phyloP scores from a whole-genome alignment of 2,888 invertebrate genomes.

The Lepidocyrtoides sp. region DNA sequence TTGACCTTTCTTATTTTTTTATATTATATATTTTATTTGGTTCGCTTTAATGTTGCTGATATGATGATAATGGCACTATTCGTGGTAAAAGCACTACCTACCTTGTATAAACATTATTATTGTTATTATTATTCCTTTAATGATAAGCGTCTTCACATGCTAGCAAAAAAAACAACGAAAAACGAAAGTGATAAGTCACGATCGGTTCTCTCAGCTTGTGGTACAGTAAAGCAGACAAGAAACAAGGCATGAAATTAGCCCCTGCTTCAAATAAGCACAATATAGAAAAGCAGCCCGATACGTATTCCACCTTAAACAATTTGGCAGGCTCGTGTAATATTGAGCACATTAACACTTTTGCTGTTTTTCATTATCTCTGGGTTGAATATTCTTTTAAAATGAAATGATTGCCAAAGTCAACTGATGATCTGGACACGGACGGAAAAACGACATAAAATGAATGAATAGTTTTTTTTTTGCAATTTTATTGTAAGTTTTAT shows the following conservation, averaged over 20 bases:
- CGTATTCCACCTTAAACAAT: too few relatives aligned
- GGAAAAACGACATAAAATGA: not conserved
- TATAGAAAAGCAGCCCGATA: too few relatives aligned
- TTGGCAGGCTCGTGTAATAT: too few relatives aligned
- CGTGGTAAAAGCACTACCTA: not conserved
- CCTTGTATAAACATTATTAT: not conserved
- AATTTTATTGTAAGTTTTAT: not conserved
- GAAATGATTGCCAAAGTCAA: too few relatives aligned
- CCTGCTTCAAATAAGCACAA: not conserved
- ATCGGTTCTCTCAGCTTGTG: not conserved
- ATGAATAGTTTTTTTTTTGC: not conserved
- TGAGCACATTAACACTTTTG: too few relatives aligned
- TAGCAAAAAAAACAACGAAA: too few relatives aligned
- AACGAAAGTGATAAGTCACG: conserved; percentile 54
- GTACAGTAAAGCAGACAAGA: not conserved
- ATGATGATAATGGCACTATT: not conserved
- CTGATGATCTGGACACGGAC: too few relatives aligned
- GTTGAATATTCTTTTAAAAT: too few relatives aligned
- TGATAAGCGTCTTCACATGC: not conserved
- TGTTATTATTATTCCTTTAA: not conserved
- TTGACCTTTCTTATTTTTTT: conserved; percentile 6
- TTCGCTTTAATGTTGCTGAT: not conserved
- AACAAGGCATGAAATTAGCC: not conserved
- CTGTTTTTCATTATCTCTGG: too few relatives aligned
- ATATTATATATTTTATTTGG: not conserved